Conservation (phyloP, 2,113 vertebrate genomes). For the Hyla sarda region DNA sequence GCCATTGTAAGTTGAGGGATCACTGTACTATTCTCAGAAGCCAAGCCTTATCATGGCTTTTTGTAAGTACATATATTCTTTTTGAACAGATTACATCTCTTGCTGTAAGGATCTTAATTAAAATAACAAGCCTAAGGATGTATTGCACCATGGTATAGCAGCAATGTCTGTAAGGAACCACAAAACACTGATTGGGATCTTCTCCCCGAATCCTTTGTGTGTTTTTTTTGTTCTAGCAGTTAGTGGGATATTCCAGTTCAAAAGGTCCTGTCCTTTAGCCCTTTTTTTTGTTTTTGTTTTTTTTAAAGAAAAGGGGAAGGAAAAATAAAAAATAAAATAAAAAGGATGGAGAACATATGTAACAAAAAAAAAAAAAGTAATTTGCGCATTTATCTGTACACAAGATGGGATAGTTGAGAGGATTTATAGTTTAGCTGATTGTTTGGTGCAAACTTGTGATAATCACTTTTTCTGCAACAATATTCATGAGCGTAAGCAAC, state of each 20-base stretch:
- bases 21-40: too few species aligned
- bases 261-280: conserved; percentile 66
- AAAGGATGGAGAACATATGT: neutral
- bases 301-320: neutral
- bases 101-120: conserved; percentile 22
- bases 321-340: neutral
- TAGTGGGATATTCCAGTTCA: conserved; percentile 50
- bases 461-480: conserved; percentile 90
- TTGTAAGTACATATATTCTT: neutral
- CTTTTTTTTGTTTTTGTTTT: too few species aligned
- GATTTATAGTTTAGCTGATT: conserved; percentile 95
- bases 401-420: conserved; percentile 88
- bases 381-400: conserved; percentile 83
- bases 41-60: neutral
- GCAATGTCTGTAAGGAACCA: conserved; percentile 65
- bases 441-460: conserved; percentile 93
- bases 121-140: conserved; percentile 50
- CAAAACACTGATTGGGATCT: conserved; percentile 63
- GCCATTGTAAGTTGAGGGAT: too few species aligned
- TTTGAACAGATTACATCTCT: neutral
- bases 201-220: conserved; percentile 47
- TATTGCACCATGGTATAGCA: conserved; percentile 65
- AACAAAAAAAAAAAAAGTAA: neutral
- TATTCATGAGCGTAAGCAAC: conserved; percentile 88
- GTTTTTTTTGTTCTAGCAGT: conserved; percentile 59